Conservation (phyloP, 2,113 vertebrate species). For the Sminthopsis crassicaudata region DNA sequence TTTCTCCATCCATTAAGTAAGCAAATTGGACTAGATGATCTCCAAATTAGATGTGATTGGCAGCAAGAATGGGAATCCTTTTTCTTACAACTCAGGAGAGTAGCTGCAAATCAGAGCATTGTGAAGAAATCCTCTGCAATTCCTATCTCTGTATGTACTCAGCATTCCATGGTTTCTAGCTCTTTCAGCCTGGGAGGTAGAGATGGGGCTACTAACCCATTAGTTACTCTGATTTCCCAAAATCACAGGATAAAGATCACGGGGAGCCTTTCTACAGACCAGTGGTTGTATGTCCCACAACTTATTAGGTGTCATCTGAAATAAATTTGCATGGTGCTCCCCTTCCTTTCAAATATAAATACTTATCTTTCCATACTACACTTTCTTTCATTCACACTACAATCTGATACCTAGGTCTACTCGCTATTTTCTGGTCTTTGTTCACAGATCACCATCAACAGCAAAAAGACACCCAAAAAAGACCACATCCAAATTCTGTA, state of each 20-base stretch:
- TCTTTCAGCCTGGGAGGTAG: not conserved
- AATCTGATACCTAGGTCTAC: not conserved
- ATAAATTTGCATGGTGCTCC: not conserved
- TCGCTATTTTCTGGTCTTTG: not conserved
- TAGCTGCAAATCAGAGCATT: not conserved
- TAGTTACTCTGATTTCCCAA: not conserved
- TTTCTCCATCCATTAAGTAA: too few species aligned
- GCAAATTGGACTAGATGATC: not conserved
- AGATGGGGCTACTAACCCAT: not conserved
- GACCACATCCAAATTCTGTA: not conserved
- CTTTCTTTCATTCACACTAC: not conserved
- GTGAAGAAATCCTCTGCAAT: not conserved
- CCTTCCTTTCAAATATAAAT: not conserved
- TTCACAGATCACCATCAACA: not conserved
- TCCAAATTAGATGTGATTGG: not conserved
- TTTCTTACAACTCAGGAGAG: not conserved
- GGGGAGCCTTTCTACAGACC: not conserved
- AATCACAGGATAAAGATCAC: not conserved
- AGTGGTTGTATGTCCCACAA: not conserved
- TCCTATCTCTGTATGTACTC: not conserved
- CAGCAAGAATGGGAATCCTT: not conserved
- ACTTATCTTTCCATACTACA: not conserved
- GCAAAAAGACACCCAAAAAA: not conserved
- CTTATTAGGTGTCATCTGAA: not conserved
- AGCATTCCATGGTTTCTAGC: not conserved